Evolutionary conservation across 2,888 invertebrate genomes (phyloP), one percentile per base, ranked within the genome.

Genomic region (Portevinia maculata): DNA sequence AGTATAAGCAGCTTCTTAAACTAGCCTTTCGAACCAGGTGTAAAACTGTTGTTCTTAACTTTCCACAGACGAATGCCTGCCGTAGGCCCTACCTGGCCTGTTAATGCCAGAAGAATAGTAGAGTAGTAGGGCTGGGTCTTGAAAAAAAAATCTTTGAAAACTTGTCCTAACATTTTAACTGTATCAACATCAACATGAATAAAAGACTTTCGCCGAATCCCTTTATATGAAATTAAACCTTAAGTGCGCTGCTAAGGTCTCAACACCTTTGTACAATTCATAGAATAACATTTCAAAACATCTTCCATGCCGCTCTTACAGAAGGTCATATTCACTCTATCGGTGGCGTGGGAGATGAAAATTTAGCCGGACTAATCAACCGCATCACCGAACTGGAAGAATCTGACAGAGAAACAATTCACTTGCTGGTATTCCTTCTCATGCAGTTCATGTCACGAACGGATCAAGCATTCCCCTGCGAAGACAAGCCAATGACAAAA

Each of bases 351-450:
- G 96, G 96, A 85, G 98, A 98, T 87, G 96, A 96, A 87, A 94
- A 96, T 88, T 91, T 96, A 37, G 93, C 95, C 28, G 93, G 94
- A 1, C 93, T 96, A 78, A 92, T 98, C 41, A 97, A 98, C 84
- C 94, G 96, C 87, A 95, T 98, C 1, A 95, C 98, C 83, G 99
- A 99, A 88, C 92, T 97, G 57, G 98, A 99, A 88, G 98, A 98
- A 88, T 94, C 97, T 0, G 99, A 99, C 88, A 94, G 96, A 85
- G 98, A 99, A 91, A 99, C 99, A 0, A 96, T 98, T 86, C 98
- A 99, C 89, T 92, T 99, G 24, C 92, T 99, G 37, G 96, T 99
- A 9, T 97, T 98, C 87, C 92, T 99, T n/a, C 93, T 99, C 11
- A 98, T 99, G 96, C 98, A 98, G 92, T 99, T 98, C 90, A 92